Base-by-base conservation (phyloP, 2,113 vertebrate species). In the Entomyzon cyanotis region DNA sequence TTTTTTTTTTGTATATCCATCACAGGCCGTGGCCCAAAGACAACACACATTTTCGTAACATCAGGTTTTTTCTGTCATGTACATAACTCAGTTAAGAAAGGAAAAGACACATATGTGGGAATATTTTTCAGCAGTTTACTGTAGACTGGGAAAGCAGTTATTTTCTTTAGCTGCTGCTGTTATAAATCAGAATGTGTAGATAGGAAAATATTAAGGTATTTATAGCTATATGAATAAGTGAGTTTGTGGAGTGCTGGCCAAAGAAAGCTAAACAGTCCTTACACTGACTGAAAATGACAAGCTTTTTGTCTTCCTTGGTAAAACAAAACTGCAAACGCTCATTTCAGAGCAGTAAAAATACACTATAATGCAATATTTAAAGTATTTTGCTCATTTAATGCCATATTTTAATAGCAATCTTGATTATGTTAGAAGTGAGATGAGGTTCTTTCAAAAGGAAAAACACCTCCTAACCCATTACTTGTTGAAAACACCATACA, bases 131-230 rank as follows among this genome's bases (percentile, higher is more conserved):
- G 67, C 76, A 84, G 46, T 74, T 93, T 74, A 73, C 55, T 69
- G 37, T 12, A 62, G 76, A 86, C 55, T 59, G 58, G 31, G 28
- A 93, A 93, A 79, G 58, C 37, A 69, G n/a, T 76, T 94, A n/a
- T 87, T 93, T 96, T 91, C 90, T 81, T 90, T 89, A 95, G 46
- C 50, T 86, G 89, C 64, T 83, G 90, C 90, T 70, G 59, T 92
- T 88, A 86, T 87, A 90, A 90, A 93, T 90, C 83, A 90, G 86
- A 88, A 77, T 25, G 35, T 33, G 68, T 15, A 86, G 55, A 85
- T 90, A 93, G 13, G 39, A 95, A 94, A 96, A 95, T 63, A 94
- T 47, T 87, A 89, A 93, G 41, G 52, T 91, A 87, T 85, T 93
- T 85, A 93, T 83, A 85, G 87, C 53, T 58, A 49, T n/a, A 24